Evolutionary conservation across 2,113 vertebrate species (phyloP), one percentile per base, ranked within the genome.

Genomic region (Arothron firmamentum): DNA sequence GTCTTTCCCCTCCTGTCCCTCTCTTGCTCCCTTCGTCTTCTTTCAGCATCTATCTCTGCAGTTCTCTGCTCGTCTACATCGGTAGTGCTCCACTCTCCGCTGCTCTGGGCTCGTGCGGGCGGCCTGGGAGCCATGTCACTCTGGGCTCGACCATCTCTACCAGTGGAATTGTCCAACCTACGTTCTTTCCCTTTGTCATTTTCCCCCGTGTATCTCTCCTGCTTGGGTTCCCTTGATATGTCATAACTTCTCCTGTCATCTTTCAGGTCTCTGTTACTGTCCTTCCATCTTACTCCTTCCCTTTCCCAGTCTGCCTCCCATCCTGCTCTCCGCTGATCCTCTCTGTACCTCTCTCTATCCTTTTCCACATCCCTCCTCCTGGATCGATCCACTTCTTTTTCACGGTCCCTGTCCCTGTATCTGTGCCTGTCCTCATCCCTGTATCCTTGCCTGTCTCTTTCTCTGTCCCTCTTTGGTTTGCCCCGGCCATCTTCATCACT

Each of bases 401-500:
- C 71, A 9, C 57, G 60, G 31, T 76, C 63, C 56, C 23, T 67
- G 45, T 67, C 41, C 41, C 57, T 56, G 31, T 76, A 60, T 54
- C 23, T 67, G 45, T 67, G 34, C 41, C 57, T 56, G 13, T 81
- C 67, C 15, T 43, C 38, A 1, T 67, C 71, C 53, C 58, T 69
- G 45, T 78, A 34, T 31, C 43, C 23, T 18, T 38, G 58, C 19
- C 64, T 55, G 6, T 82, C 77, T 51, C 21, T 23, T 20, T 81
- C 67, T 48, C 42, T 72, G 16, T 78, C 62, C 31, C 63, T 68
- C 60, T 43, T 21, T 49, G 1, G 53, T 47, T 57, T 77, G 51
- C 48, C 59, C 0, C 52, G 72, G 20, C 18, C 59, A 47, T 88
- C 86, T 57, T 78, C 85, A 52, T 88, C 86, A 41, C 86, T 89